A percentile compares a stretch with the other conserved stretches of the same genome.
Evolutionary conservation across 2,113 vertebrate genomes (phyloP).

Genomic region (Oxyura jamaicensis): DNA sequence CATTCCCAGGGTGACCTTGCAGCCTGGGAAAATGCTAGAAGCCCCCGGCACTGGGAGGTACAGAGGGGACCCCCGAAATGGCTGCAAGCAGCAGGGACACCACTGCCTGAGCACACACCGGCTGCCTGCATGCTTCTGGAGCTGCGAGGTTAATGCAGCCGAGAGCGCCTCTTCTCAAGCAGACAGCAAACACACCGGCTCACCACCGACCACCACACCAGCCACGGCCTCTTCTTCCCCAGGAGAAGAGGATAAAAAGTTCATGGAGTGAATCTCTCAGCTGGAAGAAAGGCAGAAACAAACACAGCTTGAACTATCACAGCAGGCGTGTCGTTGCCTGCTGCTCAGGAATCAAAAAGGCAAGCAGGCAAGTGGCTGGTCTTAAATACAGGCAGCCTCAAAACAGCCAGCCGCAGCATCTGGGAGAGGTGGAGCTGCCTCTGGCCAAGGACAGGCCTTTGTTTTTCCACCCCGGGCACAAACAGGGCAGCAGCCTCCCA

Average conservation of each 20-base stretch:
- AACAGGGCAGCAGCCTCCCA: neutral
- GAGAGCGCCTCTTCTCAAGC: neutral
- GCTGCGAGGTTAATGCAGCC: neutral
- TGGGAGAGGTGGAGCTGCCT: neutral
- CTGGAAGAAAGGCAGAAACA: slow-evolving; percentile 54
- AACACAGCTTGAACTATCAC: slow-evolving; percentile 37
- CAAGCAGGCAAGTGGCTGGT: neutral
- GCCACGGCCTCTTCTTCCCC: neutral
- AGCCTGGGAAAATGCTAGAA: neutral
- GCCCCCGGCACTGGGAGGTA: fast-evolving
- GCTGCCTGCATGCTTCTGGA: neutral
- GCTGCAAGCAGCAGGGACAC: fast-evolving
- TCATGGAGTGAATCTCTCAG: slow-evolving; percentile 21
- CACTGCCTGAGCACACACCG: fast-evolving
- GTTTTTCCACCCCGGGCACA: neutral
- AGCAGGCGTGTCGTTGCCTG: neutral
- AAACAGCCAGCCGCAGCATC: fast-evolving
- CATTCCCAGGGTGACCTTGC: neutral
- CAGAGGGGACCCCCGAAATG: neutral
- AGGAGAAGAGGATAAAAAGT: slow-evolving; percentile 19
- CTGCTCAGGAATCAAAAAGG: slow-evolving; percentile 7
- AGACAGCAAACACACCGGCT: neutral
- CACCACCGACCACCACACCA: fast-evolving
- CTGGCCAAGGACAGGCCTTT: neutral
- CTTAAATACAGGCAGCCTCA: neutral